Percentiles rank a stretch among this genome's conserved stretches.
These are phyloP conservation scores for Aphidius colemani DNA, from an alignment of 2,888 invertebrate species.

Conservation along the genomic window DNA sequence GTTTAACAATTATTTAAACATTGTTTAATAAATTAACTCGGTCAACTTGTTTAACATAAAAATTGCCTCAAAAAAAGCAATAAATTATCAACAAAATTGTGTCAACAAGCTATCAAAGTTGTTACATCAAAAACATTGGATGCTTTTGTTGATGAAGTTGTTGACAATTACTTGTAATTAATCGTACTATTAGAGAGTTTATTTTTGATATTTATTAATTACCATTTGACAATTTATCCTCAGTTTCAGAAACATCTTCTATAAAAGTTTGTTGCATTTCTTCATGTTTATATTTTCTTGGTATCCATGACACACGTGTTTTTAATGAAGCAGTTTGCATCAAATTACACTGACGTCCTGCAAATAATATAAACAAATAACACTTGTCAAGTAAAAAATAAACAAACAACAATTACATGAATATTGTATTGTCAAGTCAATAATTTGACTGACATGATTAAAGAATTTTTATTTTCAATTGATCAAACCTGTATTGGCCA, in stretches of 20 bases:
- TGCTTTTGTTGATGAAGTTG: too few species aligned
- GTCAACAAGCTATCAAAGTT: too few species aligned
- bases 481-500: conserved; percentile 1
- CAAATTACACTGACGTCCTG: conserved; percentile 1
- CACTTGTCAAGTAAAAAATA: neutral
- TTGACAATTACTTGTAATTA: too few species aligned
- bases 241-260: neutral
- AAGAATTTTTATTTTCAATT: neutral
- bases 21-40: neutral
- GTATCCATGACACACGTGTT: conserved; percentile 12
- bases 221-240: conserved; percentile 1
- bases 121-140: too few species aligned
- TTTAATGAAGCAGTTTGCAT: neutral
- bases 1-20: neutral
- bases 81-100: too few species aligned
- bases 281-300: neutral
- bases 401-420: neutral
- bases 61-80: neutral
- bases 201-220: neutral
- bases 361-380: neutral
- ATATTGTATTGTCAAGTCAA: neutral
- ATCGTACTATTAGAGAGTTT: too few species aligned
- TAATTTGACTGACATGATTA: neutral
- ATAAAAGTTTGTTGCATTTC: neutral
- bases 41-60: neutral